Percentiles rank a stretch among this genome's conserved stretches.
These are phyloP conservation scores for Noctilio leporinus DNA, from an alignment of 2,113 vertebrate species.

Conservation along the genomic window DNA sequence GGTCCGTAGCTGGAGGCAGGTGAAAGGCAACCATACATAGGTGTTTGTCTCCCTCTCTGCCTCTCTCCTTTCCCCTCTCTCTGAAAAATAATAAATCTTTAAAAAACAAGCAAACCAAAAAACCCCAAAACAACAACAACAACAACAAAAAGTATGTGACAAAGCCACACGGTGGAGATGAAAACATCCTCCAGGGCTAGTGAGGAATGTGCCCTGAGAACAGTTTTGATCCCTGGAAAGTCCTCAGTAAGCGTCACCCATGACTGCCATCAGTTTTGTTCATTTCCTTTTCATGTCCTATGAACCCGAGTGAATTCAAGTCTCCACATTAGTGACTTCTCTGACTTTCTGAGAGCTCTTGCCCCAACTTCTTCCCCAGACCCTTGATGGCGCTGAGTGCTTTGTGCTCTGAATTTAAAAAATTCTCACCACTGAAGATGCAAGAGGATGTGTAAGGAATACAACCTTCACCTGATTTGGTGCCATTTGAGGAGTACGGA, in stretches of 20 bases:
- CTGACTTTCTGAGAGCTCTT: background rate
- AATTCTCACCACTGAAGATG: background rate
- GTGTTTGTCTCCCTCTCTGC: too few species aligned
- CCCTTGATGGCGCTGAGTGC: accelerated
- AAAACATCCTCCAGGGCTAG: background rate
- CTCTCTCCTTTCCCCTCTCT: too few species aligned
- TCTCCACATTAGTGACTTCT: background rate
- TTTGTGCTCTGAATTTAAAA: background rate
- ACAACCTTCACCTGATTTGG: background rate
- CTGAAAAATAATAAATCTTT: too few species aligned
- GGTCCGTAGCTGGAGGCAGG: too few species aligned
- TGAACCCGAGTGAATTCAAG: background rate
- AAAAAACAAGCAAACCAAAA: too few species aligned
- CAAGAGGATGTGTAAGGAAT: background rate
- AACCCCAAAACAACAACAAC: too few species aligned
- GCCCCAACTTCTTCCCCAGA: background rate
- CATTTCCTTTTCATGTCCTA: background rate
- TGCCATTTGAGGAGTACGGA: background rate
- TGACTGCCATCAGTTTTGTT: background rate
- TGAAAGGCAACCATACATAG: too few species aligned
- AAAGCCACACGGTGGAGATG: background rate
- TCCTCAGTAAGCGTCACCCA: background rate
- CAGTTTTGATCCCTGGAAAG: background rate
- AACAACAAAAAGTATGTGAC: background rate
- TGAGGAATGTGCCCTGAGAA: background rate